Percentiles rank a stretch among this genome's conserved stretches.
These are phyloP conservation scores for Orchesella flavescens DNA, from an alignment of 2,888 invertebrate species.

Conservation along the genomic window DNA sequence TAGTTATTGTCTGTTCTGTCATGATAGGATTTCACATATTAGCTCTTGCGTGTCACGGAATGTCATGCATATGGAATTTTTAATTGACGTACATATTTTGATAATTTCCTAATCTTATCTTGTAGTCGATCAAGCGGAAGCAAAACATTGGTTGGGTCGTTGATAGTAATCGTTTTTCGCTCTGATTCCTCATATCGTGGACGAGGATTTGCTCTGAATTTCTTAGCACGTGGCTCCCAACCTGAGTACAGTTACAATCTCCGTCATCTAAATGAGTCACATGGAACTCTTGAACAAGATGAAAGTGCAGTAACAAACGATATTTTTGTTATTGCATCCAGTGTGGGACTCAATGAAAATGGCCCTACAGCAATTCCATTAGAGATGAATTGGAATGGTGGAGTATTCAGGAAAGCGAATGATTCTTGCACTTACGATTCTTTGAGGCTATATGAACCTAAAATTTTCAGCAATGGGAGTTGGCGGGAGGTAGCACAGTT, in stretches of 20 bases:
- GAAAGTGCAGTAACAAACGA: neutral
- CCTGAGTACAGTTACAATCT: neutral
- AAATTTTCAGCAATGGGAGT: constrained; percentile 28
- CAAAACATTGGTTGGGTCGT: constrained; percentile 21
- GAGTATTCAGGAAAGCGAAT: constrained; percentile 6
- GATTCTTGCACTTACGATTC: constrained; percentile 36
- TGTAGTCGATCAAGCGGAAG: constrained; percentile 39
- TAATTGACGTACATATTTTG: neutral
- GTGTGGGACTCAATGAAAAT: constrained; percentile 33
- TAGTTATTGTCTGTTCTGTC: neutral
- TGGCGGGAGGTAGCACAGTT: constrained; percentile 30
- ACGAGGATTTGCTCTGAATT: constrained; percentile 6
- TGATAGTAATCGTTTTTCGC: constrained; percentile 73
- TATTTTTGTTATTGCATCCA: constrained; percentile 46
- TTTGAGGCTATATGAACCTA: constrained; percentile 47
- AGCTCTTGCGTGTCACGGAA: no score
- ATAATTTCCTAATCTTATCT: no score
- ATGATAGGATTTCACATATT: no score
- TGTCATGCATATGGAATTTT: neutral
- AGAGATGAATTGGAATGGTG: constrained; percentile 31
- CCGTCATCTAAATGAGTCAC: neutral
- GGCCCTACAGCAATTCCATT: neutral
- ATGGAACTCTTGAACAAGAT: neutral
- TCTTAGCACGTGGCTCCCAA: neutral
- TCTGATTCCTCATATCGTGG: constrained; percentile 5